phyloP scores from a whole-genome alignment of 2,113 vertebrate species.

The Pseudois nayaur region DNA sequence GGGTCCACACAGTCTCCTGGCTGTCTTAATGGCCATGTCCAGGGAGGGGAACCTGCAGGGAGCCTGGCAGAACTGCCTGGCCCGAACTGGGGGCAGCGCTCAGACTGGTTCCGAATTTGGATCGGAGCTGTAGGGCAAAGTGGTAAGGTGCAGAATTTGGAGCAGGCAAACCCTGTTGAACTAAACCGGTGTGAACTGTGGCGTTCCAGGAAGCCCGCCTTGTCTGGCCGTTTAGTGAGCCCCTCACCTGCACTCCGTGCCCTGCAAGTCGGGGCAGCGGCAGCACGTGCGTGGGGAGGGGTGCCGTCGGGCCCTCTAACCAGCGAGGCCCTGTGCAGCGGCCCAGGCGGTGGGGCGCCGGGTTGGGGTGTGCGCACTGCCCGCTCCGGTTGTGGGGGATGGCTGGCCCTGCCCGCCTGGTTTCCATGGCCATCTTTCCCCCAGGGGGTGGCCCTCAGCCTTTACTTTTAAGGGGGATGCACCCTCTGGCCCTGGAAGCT shows the following conservation, averaged over 20 bases:
- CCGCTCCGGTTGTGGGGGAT: background rate
- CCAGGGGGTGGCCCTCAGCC: background rate
- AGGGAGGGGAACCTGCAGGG: background rate
- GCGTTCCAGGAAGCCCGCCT: accelerated
- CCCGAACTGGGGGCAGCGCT: background rate
- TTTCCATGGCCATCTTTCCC: background rate
- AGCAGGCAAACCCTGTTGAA: background rate
- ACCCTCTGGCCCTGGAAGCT: background rate
- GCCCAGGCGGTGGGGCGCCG: accelerated
- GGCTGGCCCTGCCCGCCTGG: background rate
- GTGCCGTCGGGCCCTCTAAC: background rate
- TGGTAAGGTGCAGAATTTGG: too few relatives aligned
- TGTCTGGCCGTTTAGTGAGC: background rate
- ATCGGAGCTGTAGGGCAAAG: accelerated
- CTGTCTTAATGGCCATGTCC: background rate
- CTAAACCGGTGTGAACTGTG: accelerated
- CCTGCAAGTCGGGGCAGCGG: accelerated
- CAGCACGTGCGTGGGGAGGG: accelerated
- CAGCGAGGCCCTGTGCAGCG: too few relatives aligned
- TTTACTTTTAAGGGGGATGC: background rate
- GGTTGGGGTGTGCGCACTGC: too few relatives aligned
- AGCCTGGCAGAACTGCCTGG: background rate
- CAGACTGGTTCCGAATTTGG: background rate
- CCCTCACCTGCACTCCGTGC: background rate
- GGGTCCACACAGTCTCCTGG: background rate